Base-by-base conservation (phyloP, 1,140 invertebrate species). In the Brachionus paranguensis region DNA sequence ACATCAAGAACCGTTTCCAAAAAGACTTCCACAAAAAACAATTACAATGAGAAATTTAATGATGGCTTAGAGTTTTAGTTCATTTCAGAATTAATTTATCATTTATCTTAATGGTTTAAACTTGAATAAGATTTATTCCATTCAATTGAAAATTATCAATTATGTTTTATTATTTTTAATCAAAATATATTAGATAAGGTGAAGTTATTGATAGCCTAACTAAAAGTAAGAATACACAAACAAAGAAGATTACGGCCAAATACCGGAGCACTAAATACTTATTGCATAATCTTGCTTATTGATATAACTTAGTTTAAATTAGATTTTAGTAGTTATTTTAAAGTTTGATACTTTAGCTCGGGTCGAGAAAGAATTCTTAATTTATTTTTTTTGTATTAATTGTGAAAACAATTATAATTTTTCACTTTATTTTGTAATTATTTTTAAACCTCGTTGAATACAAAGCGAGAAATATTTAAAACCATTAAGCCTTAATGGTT, bases 231-330 rank as follows among this genome's bases (percentile, higher is more conserved):
- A 68, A 68, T 33, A 65, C 27, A 68, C 65, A 72, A 43, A 72
- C n/a, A 5, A 72, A 72, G 24, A 72, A 72, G 68, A 41, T 43
- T 41, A 20, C 14, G 68, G 68, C n/a, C 33, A 20, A 72, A 72
- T 72, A 20, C 43, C 68, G 68, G 24, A 72, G 17, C 53, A 70
- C 29, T 17, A 72, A n/a, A 72, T 41, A 37, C 37, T 72, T 72
- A 72, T 72, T 72, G 68, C 68, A 72, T 72, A 72, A 72, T 72
- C 68, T 10, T 43, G n/a, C 37, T 20, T 72, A 72, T 72, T 72
- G 68, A 72, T 72, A 72, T 72, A 72, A 17, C 68, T 72, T 43
- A 72, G 68, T 45, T 72, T 72, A 72, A 72, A 72, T 72, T 72
- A 72, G 68, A 72, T 72, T 72, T 72, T 72, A 17, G 68, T 43